phyloP scores from a whole-genome alignment of 2,113 vertebrate genomes.

The Chitala chitala region DNA sequence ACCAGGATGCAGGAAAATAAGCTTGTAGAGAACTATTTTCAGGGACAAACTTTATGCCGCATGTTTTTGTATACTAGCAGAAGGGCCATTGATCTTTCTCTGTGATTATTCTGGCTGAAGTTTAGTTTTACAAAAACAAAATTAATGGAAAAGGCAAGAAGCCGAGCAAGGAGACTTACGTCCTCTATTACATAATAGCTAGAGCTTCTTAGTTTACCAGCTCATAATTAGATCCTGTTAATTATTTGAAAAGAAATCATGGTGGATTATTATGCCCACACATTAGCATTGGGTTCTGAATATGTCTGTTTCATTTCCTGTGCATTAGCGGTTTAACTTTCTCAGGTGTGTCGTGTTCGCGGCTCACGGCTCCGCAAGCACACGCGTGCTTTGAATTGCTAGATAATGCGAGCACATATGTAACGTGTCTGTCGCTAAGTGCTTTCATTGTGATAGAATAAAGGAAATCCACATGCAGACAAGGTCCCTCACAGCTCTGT shows the following conservation, averaged over 20 bases:
- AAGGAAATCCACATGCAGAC: background rate
- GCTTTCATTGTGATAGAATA: background rate
- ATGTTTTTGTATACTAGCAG: background rate
- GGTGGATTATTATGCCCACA: background rate
- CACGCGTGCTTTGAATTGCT: no score
- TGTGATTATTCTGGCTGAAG: background rate
- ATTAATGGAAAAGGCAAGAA: background rate
- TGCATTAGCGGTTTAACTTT: no score
- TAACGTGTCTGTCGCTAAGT: background rate
- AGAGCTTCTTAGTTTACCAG: slow-evolving; percentile 1
- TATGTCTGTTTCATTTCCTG: background rate
- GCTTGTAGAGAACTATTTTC: background rate
- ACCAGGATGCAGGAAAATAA: background rate
- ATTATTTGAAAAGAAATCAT: background rate
- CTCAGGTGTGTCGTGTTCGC: no score
- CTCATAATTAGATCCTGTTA: background rate
- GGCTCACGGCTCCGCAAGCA: no score
- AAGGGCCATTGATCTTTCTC: no score
- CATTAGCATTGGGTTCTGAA: background rate
- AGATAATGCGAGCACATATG: background rate
- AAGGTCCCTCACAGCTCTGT: no score
- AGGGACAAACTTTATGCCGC: background rate
- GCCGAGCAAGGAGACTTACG: background rate
- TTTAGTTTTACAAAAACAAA: background rate
- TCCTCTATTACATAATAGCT: background rate